Evolutionary conservation across 2,797 vertebrate genomes (phyloP).

Genomic region (Coendou prehensilis): DNA sequence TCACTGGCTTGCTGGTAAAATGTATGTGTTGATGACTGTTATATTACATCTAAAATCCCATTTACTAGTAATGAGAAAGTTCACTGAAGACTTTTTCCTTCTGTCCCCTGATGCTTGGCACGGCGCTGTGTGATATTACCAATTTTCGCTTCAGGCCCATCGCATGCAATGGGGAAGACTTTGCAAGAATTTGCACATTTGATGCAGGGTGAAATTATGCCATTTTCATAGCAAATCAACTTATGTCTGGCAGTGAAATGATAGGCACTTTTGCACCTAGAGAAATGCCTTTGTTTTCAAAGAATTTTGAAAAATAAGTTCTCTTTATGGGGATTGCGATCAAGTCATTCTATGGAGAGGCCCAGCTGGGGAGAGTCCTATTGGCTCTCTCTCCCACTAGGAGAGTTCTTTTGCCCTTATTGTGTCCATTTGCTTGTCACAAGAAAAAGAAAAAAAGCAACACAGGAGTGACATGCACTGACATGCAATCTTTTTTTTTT

Average conservation of each 20-base stretch:
- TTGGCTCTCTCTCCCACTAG: not conserved
- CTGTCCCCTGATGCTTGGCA: conserved; percentile 43
- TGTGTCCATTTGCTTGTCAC: not conserved
- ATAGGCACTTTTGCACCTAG: conserved; percentile 67
- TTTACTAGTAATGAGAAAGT: conserved; percentile 65
- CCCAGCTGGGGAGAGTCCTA: not conserved
- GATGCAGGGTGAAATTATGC: conserved; percentile 77
- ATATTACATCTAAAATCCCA: conserved; percentile 73
- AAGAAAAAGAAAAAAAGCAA: not conserved
- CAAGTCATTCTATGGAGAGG: not conserved
- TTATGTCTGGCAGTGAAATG: conserved; percentile 59
- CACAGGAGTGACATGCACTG: no score
- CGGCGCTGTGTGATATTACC: conserved; percentile 61
- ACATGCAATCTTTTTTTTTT: not conserved
- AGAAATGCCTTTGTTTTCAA: conserved; percentile 65
- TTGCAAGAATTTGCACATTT: conserved; percentile 80
- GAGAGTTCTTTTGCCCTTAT: not conserved
- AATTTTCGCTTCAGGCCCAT: conserved; percentile 75
- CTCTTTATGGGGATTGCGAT: not conserved
- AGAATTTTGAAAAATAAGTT: conserved; percentile 27
- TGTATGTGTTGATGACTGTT: conserved; percentile 74
- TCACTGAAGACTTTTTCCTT: conserved; percentile 73
- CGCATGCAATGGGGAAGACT: conserved; percentile 63
- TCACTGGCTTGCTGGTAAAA: conserved; percentile 54
- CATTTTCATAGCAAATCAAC: conserved; percentile 81